Evolutionary conservation across 2,797 vertebrate genomes (phyloP).

Genomic region (Hypotaenidia philippensis): DNA sequence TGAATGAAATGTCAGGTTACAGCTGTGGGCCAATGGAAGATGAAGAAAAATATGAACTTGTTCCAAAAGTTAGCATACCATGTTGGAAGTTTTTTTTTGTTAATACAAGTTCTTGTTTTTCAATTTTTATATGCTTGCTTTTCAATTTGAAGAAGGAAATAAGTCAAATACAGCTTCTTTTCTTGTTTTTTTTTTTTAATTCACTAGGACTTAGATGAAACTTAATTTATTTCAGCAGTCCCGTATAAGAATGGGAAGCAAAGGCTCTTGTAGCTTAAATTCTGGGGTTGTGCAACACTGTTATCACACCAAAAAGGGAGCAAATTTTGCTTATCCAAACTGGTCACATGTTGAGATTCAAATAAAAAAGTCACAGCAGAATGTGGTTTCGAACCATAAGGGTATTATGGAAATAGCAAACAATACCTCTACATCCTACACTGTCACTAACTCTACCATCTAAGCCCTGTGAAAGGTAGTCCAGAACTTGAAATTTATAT

Average conservation of each 20-base stretch:
- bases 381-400: neutral
- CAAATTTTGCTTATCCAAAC: constrained; percentile 10
- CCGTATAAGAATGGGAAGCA: neutral
- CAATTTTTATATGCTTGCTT: neutral
- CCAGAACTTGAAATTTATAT: neutral
- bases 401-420: neutral
- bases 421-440: neutral
- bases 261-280: neutral
- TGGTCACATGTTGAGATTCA: neutral
- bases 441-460: neutral
- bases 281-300: neutral
- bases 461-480: neutral
- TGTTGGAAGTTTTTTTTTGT: neutral
- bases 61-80: neutral
- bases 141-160: neutral
- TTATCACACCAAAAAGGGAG: neutral
- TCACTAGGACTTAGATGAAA: neutral
- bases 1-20: neutral
- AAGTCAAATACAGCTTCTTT: neutral
- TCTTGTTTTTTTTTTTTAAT: neutral
- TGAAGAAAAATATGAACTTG: neutral
- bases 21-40: neutral
- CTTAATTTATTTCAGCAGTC: constrained; percentile 21
- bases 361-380: neutral
- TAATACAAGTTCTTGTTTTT: neutral